phyloP scores from a whole-genome alignment of 2,113 vertebrate species.

The Pyxicephalus adspersus region DNA sequence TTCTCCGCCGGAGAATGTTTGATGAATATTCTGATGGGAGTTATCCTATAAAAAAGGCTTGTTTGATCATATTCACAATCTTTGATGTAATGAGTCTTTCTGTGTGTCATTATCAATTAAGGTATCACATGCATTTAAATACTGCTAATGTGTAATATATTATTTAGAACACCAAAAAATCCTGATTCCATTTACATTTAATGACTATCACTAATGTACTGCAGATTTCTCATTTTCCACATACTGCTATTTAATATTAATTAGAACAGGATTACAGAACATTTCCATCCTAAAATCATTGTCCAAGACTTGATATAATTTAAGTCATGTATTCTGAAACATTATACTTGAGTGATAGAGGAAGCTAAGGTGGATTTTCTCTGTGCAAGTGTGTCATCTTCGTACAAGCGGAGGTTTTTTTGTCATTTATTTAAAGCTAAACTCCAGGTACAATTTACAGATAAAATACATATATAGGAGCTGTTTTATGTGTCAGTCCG shows the following conservation, averaged over 20 bases:
- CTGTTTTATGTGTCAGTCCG: too few species aligned
- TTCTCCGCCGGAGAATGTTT: too few species aligned
- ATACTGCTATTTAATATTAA: neutral
- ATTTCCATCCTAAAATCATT: neutral
- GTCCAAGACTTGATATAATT: neutral
- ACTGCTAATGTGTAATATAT: constrained; percentile 5
- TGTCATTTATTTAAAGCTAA: neutral
- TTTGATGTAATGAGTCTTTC: too few species aligned
- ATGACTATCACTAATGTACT: neutral
- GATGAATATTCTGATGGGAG: too few species aligned
- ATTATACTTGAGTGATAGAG: neutral
- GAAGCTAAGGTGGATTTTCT: neutral
- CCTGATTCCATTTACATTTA: neutral
- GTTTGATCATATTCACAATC: too few species aligned
- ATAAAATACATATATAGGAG: too few species aligned
- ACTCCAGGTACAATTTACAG: too few species aligned
- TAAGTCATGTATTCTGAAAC: neutral
- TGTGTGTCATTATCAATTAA: too few species aligned
- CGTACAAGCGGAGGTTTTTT: neutral
- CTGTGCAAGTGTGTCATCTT: neutral
- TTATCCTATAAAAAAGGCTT: too few species aligned
- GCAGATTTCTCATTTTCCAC: neutral
- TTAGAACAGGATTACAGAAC: neutral
- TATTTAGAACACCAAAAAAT: neutral
- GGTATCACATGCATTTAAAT: neutral